Evolutionary conservation across 2,113 vertebrate species (phyloP), one percentile per base, ranked within the genome.

Genomic region (Sinocyclocheilus anshuiensis): DNA sequence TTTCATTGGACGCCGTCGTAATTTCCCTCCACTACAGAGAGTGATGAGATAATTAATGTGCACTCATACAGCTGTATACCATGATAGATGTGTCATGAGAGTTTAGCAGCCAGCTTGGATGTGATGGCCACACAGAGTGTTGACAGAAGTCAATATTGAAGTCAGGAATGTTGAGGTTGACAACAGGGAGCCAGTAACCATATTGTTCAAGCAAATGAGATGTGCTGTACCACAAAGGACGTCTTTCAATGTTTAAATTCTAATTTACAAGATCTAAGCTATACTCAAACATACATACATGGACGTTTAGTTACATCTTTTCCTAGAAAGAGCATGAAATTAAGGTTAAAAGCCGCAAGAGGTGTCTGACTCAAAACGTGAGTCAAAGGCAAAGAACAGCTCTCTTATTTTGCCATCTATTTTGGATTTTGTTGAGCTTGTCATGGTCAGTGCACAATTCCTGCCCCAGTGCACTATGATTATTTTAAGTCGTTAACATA

Each of bases 31-130:
- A 36, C 39, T 63, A 39, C 53, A 74, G 24, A 75, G 50, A 86
- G 75, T 67, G 65, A 83, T 86, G 87, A 80, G 76, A 79, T 88
- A 88, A 88, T 86, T 88, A 88, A 75, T 84, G 59, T 84, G 55
- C 67, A 61, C 15, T 63, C 84, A 72, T 45, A 71, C 50, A 59
- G 76, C 67, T 79, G 53, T 80, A 87, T 72, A 87, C 55, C 53
- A 78, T 63, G 81, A 42, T 67, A 57, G 61, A 83, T 72, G 65
- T 72, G 63, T 83, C 81, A 53, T 83, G 65, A 18, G 81, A 72
- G 29, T 72, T 83, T 83, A 69, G 45, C 67, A 72, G 65, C 65
- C 24, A 20, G 29, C 67, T 72, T 55, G 10, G 24, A 55, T 71
- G 48, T 83, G 81, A 83, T 53, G 65, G 65, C 81, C 81, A 72